phyloP scores from a whole-genome alignment of 2,797 vertebrate genomes.

The Ptychobarbus kaznakovi region DNA sequence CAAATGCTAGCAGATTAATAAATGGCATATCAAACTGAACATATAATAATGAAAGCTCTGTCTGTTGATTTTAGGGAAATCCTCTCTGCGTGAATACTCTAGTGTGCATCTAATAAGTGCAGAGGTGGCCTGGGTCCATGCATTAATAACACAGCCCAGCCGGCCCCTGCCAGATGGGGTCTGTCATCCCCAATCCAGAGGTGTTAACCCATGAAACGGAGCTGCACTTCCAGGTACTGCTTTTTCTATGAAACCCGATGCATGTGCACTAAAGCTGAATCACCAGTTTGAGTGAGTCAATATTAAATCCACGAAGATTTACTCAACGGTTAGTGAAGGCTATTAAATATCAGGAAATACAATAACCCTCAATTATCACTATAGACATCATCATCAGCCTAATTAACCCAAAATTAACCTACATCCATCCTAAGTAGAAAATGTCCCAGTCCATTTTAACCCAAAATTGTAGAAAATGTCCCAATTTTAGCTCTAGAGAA shows the following conservation, averaged over 20 bases:
- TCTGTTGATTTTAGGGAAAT: slow-evolving; percentile 6
- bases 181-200: slow-evolving; percentile 9
- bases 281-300: background rate
- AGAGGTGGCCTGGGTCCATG: slow-evolving; percentile 40
- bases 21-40: background rate
- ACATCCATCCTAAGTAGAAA: slow-evolving; percentile 47
- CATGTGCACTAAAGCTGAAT: background rate
- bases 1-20: background rate
- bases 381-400: slow-evolving; percentile 4
- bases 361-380: slow-evolving; percentile 9
- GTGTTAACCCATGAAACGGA: slow-evolving; percentile 21
- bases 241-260: background rate
- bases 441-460: slow-evolving; percentile 55
- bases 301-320: slow-evolving; percentile 20
- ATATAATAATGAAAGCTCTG: background rate
- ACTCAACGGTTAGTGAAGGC: background rate
- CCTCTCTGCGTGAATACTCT: slow-evolving; percentile 7
- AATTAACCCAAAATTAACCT: too few relatives aligned
- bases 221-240: background rate
- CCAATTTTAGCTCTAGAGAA: slow-evolving; percentile 52
- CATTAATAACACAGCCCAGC: slow-evolving; percentile 13
- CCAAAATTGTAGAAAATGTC: slow-evolving; percentile 42
- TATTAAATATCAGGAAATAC: slow-evolving; percentile 4
- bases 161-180: slow-evolving; percentile 32
- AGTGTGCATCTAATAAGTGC: slow-evolving; percentile 19